A percentile compares a stretch with the other conserved stretches of the same genome.
phyloP scores from a whole-genome alignment of 2,113 vertebrate genomes.

The Beaufortia kweichowensis region DNA sequence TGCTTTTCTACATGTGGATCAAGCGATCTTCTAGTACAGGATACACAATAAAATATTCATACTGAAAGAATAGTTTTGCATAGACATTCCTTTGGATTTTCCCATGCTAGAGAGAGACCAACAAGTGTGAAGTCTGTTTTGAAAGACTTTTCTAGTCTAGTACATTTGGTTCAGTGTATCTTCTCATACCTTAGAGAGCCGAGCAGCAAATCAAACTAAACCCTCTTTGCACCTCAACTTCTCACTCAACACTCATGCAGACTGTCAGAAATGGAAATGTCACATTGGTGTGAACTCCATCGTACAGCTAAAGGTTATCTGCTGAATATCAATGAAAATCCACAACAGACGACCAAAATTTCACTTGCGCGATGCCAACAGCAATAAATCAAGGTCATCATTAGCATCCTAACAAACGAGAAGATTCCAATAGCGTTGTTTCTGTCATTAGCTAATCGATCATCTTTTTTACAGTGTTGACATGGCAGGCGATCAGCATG shows the following conservation, averaged over 20 bases:
- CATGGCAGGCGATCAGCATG: conserved; percentile 30
- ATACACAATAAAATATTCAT: background rate
- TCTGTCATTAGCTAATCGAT: conserved; percentile 48
- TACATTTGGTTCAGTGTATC: conserved; percentile 22
- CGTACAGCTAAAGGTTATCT: conserved; percentile 36
- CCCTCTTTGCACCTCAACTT: conserved; percentile 17
- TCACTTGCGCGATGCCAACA: conserved; percentile 39
- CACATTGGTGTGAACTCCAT: conserved; percentile 27
- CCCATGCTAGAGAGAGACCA: conserved; percentile 23
- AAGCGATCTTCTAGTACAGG: background rate
- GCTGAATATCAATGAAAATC: conserved; percentile 41
- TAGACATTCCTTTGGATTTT: conserved; percentile 46
- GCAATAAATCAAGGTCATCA: conserved; percentile 44
- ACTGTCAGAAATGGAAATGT: conserved; percentile 45
- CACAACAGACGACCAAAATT: background rate
- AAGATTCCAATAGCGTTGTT: conserved; percentile 30
- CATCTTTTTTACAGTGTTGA: conserved; percentile 28
- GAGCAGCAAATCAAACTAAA: conserved; percentile 24
- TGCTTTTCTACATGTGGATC: background rate
- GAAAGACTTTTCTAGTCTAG: conserved; percentile 16
- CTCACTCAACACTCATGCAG: conserved; percentile 29
- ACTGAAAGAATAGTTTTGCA: conserved; percentile 37
- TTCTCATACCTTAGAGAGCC: conserved; percentile 12
- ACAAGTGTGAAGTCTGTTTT: conserved; percentile 34
- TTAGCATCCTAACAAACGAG: conserved; percentile 49